phyloP scores from a whole-genome alignment of 2,113 vertebrate species.

The Grallaria varia region DNA sequence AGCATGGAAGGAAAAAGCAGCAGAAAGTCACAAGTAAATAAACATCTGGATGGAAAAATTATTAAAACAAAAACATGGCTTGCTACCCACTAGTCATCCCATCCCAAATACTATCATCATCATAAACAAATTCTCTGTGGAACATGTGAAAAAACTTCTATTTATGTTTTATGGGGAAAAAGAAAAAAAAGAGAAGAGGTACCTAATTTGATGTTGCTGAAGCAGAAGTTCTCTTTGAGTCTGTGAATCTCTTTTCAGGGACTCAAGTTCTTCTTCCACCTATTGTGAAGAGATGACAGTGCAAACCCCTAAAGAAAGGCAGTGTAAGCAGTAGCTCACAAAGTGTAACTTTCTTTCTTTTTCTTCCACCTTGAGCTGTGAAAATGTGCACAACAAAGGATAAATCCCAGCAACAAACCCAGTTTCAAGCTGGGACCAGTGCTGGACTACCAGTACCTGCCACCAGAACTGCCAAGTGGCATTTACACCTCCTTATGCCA shows the following conservation, averaged over 20 bases:
- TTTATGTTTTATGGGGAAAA: not conserved
- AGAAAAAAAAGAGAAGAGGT: not conserved
- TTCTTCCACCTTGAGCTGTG: not conserved
- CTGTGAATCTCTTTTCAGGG: slow-evolving; percentile 56
- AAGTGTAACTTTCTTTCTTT: not conserved
- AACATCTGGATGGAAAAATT: not conserved
- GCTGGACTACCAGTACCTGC: not conserved
- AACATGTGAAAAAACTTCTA: fast-evolving
- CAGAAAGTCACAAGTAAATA: not conserved
- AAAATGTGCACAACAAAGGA: not conserved
- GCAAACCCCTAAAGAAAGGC: not conserved
- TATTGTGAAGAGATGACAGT: slow-evolving; percentile 17
- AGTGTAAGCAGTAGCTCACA: not conserved
- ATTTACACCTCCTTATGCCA: not conserved
- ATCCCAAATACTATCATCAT: not conserved
- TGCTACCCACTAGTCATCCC: not conserved
- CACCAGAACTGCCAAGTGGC: not conserved
- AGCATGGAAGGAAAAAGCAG: not conserved
- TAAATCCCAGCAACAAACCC: not conserved
- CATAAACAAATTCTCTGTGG: not conserved
- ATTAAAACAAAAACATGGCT: not conserved
- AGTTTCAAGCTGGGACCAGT: not conserved
- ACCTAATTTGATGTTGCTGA: slow-evolving; percentile 75
- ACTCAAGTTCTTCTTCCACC: slow-evolving; percentile 67
- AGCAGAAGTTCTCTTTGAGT: slow-evolving; percentile 55